phyloP scores from a whole-genome alignment of 1,140 invertebrate species.

The Wasmannia auropunctata region DNA sequence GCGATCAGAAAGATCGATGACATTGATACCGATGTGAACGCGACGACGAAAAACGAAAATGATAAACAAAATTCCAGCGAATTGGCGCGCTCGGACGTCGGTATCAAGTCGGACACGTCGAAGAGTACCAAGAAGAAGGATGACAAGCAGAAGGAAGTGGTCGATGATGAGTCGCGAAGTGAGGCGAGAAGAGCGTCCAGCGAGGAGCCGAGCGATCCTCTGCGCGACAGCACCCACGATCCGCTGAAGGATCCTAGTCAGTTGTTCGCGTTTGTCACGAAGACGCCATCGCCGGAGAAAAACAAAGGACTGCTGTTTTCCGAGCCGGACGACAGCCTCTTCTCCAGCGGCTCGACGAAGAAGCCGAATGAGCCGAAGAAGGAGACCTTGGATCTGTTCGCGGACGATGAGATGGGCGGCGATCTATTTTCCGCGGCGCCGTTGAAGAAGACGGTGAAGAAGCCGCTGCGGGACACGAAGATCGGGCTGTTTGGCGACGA shows the following conservation, averaged over 20 bases:
- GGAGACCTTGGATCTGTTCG: constrained; percentile 72
- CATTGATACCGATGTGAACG: background rate
- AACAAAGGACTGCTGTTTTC: constrained; percentile 73
- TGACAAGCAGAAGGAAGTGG: background rate
- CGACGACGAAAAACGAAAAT: background rate
- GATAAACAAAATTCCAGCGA: background rate
- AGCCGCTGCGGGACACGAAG: constrained; percentile 73
- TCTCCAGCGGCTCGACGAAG: constrained; percentile 67
- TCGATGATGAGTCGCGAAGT: background rate
- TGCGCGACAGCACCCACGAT: constrained; percentile 79
- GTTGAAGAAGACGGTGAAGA: constrained; percentile 74
- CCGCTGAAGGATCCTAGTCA: constrained; percentile 82
- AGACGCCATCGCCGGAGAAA: constrained; percentile 83
- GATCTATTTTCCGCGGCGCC: constrained; percentile 78
- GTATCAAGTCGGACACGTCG: background rate
- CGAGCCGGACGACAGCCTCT: constrained; percentile 80
- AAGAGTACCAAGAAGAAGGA: background rate
- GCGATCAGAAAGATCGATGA: constrained; percentile 33
- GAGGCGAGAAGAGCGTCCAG: constrained; percentile 17
- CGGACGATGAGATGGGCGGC: constrained; percentile 75
- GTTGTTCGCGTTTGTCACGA: constrained; percentile 83
- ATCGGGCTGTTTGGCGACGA: constrained; percentile 77
- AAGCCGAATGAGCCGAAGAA: constrained; percentile 67
- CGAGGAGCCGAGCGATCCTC: constrained; percentile 75
- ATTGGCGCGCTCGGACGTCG: background rate